Conservation (phyloP, 1,140 invertebrate genomes). For the Eurytemora carolleeae region DNA sequence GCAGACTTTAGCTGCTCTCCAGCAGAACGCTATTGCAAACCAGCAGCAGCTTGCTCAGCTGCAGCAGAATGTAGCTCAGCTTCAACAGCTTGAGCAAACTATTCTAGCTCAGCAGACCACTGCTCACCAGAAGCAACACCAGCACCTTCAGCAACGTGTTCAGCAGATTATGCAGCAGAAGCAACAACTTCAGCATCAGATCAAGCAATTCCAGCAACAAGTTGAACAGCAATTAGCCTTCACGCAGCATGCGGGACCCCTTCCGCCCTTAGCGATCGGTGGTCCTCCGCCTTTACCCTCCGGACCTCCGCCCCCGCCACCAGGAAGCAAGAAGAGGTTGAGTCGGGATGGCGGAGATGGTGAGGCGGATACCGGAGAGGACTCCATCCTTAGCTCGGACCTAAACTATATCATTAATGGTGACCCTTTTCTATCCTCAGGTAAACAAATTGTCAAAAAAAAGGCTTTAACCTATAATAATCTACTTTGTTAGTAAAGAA, state of each 20-base stretch:
- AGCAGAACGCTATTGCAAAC: slow-evolving; percentile 20
- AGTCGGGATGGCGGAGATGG: background rate
- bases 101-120: slow-evolving; percentile 16
- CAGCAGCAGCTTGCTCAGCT: slow-evolving; percentile 19
- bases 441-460: too few relatives aligned
- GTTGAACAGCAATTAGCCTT: slow-evolving; percentile 18
- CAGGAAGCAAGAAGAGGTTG: background rate
- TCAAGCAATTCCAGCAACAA: slow-evolving; percentile 19
- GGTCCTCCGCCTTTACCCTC: background rate
- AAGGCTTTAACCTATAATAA: too few relatives aligned
- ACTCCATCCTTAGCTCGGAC: background rate
- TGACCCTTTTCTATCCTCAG: too few relatives aligned
- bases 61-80: slow-evolving; percentile 24
- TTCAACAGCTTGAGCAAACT: slow-evolving; percentile 25
- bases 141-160: slow-evolving; percentile 22
- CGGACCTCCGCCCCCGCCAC: background rate
- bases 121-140: slow-evolving; percentile 18
- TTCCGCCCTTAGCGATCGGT: background rate
- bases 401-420: background rate
- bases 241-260: slow-evolving; percentile 7
- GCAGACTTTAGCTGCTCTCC: slow-evolving; percentile 19
- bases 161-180: slow-evolving; percentile 21
- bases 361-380: background rate
- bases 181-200: slow-evolving; percentile 21
- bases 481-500: too few relatives aligned